Percentiles rank a stretch among this genome's conserved stretches.
Evolutionary conservation across 2,113 vertebrate genomes (phyloP).

Genomic region (Anguilla japonica): DNA sequence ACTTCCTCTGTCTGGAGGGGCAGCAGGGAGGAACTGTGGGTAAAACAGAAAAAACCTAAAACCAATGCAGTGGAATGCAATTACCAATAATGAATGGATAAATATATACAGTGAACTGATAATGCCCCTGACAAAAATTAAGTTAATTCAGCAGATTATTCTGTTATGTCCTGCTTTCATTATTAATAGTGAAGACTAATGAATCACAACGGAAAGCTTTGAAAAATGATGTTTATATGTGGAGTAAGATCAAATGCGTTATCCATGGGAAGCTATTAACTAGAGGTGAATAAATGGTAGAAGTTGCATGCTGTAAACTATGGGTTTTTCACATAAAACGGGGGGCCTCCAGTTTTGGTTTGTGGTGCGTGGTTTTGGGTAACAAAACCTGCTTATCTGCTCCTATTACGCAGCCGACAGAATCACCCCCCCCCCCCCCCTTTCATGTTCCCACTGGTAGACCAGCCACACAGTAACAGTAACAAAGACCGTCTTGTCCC

Average conservation of each 20-base stretch:
- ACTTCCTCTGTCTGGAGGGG: not conserved
- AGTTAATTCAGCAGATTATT: too few species aligned
- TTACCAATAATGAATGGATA: too few species aligned
- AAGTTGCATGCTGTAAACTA: too few species aligned
- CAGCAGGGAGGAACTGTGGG: too few species aligned
- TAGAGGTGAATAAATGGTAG: not conserved
- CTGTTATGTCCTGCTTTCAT: too few species aligned
- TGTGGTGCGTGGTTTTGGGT: not conserved
- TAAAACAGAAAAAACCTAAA: too few species aligned
- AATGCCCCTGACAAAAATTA: too few species aligned
- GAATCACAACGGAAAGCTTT: too few species aligned
- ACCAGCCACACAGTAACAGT: conserved; percentile 9
- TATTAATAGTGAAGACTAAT: too few species aligned
- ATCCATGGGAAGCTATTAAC: not conserved
- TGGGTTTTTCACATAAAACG: not conserved
- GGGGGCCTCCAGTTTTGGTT: not conserved
- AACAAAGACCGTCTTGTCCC: conserved; percentile 13
- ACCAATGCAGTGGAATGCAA: too few species aligned
- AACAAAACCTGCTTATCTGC: not conserved
- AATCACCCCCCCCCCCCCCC: not conserved
- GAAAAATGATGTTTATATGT: too few species aligned
- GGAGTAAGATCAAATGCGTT: not conserved
- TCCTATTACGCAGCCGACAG: not conserved
- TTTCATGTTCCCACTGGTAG: not conserved
- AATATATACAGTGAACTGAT: too few species aligned